Percentiles rank a stretch among this genome's conserved stretches.
Conservation (phyloP, 2,113 vertebrate species). For the Melanostigma gelatinosum region DNA sequence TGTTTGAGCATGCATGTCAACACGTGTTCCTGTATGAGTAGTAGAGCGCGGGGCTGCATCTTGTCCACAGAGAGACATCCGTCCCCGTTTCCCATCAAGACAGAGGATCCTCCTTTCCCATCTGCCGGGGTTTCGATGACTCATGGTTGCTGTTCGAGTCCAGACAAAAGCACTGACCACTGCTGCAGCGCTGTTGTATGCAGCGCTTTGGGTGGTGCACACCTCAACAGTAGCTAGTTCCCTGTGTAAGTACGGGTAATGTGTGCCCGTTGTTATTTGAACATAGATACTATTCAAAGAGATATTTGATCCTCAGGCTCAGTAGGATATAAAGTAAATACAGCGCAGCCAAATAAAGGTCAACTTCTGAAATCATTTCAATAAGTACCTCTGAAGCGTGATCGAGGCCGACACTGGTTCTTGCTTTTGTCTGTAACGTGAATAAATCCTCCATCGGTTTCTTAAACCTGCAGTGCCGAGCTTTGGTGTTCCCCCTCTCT, state of each 20-base stretch:
- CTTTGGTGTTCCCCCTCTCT: too few relatives aligned
- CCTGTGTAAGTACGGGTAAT: neutral
- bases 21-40: neutral
- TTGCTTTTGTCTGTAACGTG: neutral
- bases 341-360: neutral
- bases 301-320: neutral
- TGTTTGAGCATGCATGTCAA: constrained; percentile 8
- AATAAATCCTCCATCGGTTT: neutral
- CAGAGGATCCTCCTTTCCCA: constrained; percentile 31
- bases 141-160: constrained; percentile 32
- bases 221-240: constrained; percentile 22
- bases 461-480: neutral
- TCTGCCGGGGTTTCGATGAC: constrained; percentile 46
- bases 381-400: neutral
- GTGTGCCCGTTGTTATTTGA: neutral
- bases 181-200: constrained; percentile 17
- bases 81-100: constrained; percentile 1
- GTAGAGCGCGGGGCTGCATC: constrained; percentile 1
- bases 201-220: constrained; percentile 9
- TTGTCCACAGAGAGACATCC: constrained; percentile 35
- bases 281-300: neutral
- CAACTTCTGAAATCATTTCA: neutral
- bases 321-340: neutral
- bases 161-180: constrained; percentile 18
- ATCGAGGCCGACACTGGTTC: neutral